Conservation (phyloP, 2,113 vertebrate species). For the Falco punctatus region DNA sequence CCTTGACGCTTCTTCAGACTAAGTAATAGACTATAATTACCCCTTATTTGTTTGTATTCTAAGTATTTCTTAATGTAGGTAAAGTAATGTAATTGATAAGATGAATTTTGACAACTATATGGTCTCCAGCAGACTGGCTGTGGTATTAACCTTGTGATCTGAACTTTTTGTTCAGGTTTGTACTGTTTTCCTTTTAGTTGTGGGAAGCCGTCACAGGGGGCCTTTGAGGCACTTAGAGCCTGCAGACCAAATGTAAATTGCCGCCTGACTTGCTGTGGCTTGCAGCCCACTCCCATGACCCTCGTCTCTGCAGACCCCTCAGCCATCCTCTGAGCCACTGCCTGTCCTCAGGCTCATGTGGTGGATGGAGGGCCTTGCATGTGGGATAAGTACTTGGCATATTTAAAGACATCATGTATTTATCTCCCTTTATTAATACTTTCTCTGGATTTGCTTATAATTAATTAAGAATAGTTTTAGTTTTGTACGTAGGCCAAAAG, state of each 20-base stretch:
- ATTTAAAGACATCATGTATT: not conserved
- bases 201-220: not conserved
- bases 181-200: not conserved
- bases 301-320: not conserved
- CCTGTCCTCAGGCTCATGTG: not conserved
- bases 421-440: not conserved
- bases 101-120: not conserved
- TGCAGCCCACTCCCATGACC: not conserved
- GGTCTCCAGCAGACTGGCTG: not conserved
- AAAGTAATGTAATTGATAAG: not conserved
- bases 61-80: not conserved
- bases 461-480: not conserved
- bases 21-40: not conserved
- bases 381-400: not conserved
- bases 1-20: not conserved
- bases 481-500: not conserved
- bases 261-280: not conserved
- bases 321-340: not conserved
- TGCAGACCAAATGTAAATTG: not conserved
- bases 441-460: not conserved
- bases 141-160: not conserved
- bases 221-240: not conserved
- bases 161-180: not conserved
- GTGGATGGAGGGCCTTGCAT: not conserved
- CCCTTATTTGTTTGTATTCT: conserved; percentile 5